phyloP scores from a whole-genome alignment of 2,113 vertebrate species.

The Xyrauchen texanus region DNA sequence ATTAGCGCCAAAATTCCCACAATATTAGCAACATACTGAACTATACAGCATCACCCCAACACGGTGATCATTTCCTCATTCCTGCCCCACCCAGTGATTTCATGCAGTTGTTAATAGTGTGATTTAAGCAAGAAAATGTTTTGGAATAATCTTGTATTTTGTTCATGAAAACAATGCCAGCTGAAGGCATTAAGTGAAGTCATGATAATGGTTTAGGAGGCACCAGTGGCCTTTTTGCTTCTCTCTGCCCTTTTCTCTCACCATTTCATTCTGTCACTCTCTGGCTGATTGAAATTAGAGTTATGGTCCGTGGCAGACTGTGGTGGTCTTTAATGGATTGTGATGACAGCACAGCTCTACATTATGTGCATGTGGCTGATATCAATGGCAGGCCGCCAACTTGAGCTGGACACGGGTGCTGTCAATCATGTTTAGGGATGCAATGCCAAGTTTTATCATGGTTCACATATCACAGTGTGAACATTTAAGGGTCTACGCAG shows the following conservation, averaged over 20 bases:
- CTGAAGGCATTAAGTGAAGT: constrained; percentile 8
- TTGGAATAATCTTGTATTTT: constrained; percentile 21
- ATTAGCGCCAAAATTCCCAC: too few species aligned
- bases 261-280: not conserved
- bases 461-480: not conserved
- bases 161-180: constrained; percentile 13
- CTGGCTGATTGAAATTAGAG: constrained; percentile 16
- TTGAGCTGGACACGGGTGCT: constrained; percentile 6
- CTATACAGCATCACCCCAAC: too few species aligned
- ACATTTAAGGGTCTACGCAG: too few species aligned
- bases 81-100: not conserved
- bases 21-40: too few species aligned
- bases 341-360: constrained; percentile 36
- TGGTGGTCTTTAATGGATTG: constrained; percentile 16
- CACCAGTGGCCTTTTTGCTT: not conserved
- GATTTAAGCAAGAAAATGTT: not conserved
- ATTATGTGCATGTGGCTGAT: not conserved
- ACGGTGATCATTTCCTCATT: not conserved
- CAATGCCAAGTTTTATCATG: constrained; percentile 17
- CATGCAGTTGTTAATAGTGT: not conserved
- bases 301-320: constrained; percentile 28
- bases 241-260: constrained; percentile 18
- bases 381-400: not conserved
- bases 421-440: constrained; percentile 8
- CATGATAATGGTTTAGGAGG: not conserved